Conservation (phyloP, 2,888 invertebrate genomes). For the Clostera curtula region DNA sequence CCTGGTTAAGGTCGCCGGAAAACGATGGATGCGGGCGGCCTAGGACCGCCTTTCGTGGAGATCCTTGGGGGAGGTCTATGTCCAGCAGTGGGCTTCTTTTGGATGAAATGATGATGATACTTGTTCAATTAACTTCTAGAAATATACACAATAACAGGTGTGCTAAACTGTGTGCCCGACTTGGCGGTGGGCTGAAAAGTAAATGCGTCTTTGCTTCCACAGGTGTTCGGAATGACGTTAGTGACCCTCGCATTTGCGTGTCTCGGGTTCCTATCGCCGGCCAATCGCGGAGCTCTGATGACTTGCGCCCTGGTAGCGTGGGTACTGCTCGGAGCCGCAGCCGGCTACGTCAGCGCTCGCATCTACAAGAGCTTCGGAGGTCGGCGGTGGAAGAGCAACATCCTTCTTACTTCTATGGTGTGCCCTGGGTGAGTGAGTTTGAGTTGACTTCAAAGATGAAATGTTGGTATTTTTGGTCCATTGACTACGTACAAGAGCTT, state of each 20-base stretch:
- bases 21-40: too few species aligned
- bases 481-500: too few species aligned
- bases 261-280: conserved; percentile 98
- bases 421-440: conserved; percentile 89
- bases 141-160: too few species aligned
- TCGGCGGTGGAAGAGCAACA: conserved; percentile 98
- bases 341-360: conserved; percentile 97
- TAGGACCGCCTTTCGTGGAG: too few species aligned
- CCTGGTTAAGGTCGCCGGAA: too few species aligned
- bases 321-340: conserved; percentile 97
- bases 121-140: too few species aligned
- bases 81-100: too few species aligned
- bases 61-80: too few species aligned
- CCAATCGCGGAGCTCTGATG: conserved; percentile 98
- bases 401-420: conserved; percentile 95
- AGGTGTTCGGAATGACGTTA: conserved; percentile 92
- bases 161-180: too few species aligned
- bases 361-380: conserved; percentile 99
- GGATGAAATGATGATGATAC: too few species aligned
- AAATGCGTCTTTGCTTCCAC: conserved; percentile 3
- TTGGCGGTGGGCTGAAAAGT: too few species aligned
- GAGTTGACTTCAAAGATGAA: not conserved
- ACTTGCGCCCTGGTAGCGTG: conserved; percentile 97
- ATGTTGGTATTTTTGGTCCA: too few species aligned
- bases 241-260: conserved; percentile 99